A percentile compares a stretch with the other conserved stretches of the same genome.
Evolutionary conservation across 2,888 invertebrate genomes (phyloP).

Genomic region (Philhelius pedissequus): DNA sequence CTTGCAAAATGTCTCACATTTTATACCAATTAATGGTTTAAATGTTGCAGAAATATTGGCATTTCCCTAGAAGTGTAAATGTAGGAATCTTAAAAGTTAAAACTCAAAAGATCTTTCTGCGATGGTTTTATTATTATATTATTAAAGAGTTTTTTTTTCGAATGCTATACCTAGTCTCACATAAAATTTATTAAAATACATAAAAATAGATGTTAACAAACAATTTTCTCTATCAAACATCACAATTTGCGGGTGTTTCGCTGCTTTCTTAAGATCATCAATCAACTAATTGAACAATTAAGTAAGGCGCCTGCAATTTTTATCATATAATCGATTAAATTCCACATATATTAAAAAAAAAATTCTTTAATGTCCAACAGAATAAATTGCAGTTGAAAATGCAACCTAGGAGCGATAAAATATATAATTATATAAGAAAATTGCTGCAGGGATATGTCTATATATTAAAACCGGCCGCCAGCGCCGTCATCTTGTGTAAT

Average conservation of each 20-base stretch:
- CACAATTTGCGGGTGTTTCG: too few relatives aligned
- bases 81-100: too few relatives aligned
- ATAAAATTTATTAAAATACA: background rate
- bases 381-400: background rate
- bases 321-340: background rate
- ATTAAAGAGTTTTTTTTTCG: too few relatives aligned
- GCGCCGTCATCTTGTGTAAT: background rate
- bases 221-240: background rate
- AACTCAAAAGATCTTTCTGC: too few relatives aligned
- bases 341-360: background rate
- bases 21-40: too few relatives aligned
- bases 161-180: too few relatives aligned
- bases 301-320: constrained; percentile 10
- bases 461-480: background rate
- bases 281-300: constrained; percentile 19
- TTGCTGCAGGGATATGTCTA: constrained; percentile 3
- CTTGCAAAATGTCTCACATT: too few relatives aligned
- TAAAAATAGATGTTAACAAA: background rate
- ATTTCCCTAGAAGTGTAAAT: too few relatives aligned
- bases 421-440: constrained; percentile 19
- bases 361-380: background rate
- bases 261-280: background rate
- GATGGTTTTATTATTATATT: too few relatives aligned
- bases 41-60: too few relatives aligned
- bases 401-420: background rate